A percentile compares a stretch with the other conserved stretches of the same genome.
phyloP scores from a whole-genome alignment of 2,888 invertebrate species.

The Pelosia muscerda region DNA sequence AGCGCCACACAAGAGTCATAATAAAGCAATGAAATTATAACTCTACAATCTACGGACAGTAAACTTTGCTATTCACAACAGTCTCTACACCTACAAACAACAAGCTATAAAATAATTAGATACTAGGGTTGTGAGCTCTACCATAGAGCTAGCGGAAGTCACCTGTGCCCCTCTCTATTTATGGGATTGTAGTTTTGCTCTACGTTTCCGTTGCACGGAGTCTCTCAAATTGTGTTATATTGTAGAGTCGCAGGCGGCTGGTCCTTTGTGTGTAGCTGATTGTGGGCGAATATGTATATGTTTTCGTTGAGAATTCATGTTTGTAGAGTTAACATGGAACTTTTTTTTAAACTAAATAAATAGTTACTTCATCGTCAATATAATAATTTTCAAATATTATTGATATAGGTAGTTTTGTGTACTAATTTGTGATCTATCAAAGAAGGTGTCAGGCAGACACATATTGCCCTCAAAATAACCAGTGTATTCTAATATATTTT shows the following conservation, averaged over 20 bases:
- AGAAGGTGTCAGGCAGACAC: no score
- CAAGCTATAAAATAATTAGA: conserved; percentile 44
- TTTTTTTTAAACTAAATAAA: no score
- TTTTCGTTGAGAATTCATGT: no score
- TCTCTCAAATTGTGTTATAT: conserved; percentile 28
- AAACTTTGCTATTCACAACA: conserved; percentile 19
- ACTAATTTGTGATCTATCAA: no score
- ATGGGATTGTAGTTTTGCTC: conserved; percentile 48
- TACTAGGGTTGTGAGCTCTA: conserved; percentile 12
- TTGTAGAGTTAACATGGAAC: neutral
- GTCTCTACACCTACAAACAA: conserved; percentile 22
- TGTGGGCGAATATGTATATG: conserved; percentile 17
- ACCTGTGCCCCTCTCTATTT: conserved; percentile 48
- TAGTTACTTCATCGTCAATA: no score
- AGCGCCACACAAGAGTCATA: conserved; percentile 4
- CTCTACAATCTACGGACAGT: conserved; percentile 17
- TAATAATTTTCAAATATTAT: no score
- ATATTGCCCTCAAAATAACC: no score
- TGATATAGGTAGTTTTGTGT: no score
- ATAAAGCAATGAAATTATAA: conserved; percentile 16
- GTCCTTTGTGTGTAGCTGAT: conserved; percentile 23
- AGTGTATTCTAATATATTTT: no score
- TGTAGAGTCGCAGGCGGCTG: conserved; percentile 21
- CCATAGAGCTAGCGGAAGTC: conserved; percentile 41
- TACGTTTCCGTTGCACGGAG: conserved; percentile 20